phyloP scores from a whole-genome alignment of 2,888 invertebrate genomes.

The Adineta ricciae region DNA sequence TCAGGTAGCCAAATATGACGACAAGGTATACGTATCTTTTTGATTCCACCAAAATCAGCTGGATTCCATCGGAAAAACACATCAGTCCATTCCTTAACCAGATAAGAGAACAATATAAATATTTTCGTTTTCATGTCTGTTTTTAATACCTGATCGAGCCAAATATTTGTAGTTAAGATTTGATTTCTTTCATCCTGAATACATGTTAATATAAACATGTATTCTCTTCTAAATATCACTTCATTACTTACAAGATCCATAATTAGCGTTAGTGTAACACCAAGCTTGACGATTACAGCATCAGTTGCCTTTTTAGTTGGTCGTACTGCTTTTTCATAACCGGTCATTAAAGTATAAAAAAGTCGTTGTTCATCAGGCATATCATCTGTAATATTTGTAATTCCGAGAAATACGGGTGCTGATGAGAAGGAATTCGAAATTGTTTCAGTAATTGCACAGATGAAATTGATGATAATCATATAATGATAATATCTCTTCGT shows the following conservation, averaged over 20 bases:
- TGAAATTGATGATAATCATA: too few species aligned
- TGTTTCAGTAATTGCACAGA: too few species aligned
- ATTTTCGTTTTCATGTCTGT: background rate
- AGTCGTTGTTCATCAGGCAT: conserved; percentile 47
- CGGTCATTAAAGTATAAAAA: conserved; percentile 40
- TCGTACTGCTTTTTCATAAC: conserved; percentile 45
- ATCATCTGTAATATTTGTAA: background rate
- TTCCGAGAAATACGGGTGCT: too few species aligned
- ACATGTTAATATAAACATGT: conserved; percentile 35
- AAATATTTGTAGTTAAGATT: conserved; percentile 54
- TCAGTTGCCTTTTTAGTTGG: conserved; percentile 47
- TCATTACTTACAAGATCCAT: conserved; percentile 46
- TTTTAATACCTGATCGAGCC: conserved; percentile 54
- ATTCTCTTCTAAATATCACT: too few species aligned
- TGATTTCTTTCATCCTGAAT: conserved; percentile 55
- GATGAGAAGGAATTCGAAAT: background rate
- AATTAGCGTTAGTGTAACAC: conserved; percentile 47
- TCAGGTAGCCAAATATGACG: conserved; percentile 55
- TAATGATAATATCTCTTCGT: too few species aligned
- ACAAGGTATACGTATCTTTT: conserved; percentile 38
- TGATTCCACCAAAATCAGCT: conserved; percentile 37
- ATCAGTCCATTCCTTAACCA: conserved; percentile 53
- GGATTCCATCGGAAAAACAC: conserved; percentile 39
- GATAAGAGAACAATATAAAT: background rate
- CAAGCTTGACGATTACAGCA: conserved; percentile 45